phyloP scores from a whole-genome alignment of 2,888 invertebrate genomes.

The Amphipyra tragopoginis region DNA sequence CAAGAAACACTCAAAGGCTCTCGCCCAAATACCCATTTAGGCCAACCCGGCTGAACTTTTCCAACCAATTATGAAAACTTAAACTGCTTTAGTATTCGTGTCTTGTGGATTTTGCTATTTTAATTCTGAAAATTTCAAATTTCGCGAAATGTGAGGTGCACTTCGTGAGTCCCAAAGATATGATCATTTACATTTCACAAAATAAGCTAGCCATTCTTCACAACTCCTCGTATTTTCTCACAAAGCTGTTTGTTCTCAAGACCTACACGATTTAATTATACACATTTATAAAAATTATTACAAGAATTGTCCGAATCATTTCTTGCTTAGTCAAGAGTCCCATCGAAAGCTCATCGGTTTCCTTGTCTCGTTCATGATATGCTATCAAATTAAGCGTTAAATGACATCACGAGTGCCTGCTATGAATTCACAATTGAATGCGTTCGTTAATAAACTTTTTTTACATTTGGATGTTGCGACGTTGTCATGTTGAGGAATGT shows the following conservation, averaged over 20 bases:
- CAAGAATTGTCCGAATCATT: constrained; percentile 38
- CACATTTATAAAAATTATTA: constrained; percentile 35
- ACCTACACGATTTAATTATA: constrained; percentile 30
- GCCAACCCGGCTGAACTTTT: constrained; percentile 6
- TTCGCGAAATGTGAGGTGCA: constrained; percentile 69
- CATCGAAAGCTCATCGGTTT: constrained; percentile 63
- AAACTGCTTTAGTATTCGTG: constrained; percentile 48
- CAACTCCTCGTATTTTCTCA: constrained; percentile 44
- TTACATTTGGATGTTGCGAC: constrained; percentile 66
- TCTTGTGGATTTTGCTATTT: constrained; percentile 52
- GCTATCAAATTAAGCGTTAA: constrained; percentile 76
- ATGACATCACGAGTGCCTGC: constrained; percentile 77
- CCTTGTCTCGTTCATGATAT: constrained; percentile 67
- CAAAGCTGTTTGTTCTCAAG: constrained; percentile 13
- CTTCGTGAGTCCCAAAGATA: constrained; percentile 74
- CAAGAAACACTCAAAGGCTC: background rate
- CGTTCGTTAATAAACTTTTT: constrained; percentile 81
- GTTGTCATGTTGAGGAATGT: constrained; percentile 72
- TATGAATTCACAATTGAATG: constrained; percentile 81
- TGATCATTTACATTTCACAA: constrained; percentile 70
- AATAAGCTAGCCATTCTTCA: constrained; percentile 64
- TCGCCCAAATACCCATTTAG: constrained; percentile 3
- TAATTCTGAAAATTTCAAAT: constrained; percentile 52
- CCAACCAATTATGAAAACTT: constrained; percentile 24
- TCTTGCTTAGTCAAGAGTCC: constrained; percentile 59